Conservation (phyloP, 2,888 invertebrate genomes). For the Tiphia femorata region DNA sequence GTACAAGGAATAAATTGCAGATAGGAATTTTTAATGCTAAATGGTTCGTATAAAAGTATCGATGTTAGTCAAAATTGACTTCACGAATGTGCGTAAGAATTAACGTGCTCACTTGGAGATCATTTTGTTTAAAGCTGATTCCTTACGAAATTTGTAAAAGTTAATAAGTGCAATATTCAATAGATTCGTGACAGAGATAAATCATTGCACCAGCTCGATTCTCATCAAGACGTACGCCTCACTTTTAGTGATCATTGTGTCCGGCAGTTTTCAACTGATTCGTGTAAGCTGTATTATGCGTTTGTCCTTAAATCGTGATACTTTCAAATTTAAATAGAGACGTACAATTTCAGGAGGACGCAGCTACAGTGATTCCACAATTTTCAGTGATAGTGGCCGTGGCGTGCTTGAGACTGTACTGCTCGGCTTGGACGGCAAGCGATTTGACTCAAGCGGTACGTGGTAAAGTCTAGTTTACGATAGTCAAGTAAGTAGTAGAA, state of each 20-base stretch:
- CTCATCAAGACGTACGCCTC: slow-evolving; percentile 9
- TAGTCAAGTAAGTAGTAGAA: too few relatives aligned
- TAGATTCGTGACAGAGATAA: slow-evolving; percentile 11
- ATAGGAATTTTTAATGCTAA: too few relatives aligned
- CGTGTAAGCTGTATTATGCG: slow-evolving; percentile 24
- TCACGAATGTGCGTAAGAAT: too few relatives aligned
- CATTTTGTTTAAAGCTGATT: neutral
- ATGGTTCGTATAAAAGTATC: too few relatives aligned
- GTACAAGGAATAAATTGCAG: too few relatives aligned
- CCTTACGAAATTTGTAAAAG: neutral
- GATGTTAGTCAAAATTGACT: too few relatives aligned
- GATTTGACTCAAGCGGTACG: slow-evolving; percentile 24
- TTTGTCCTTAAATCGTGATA: neutral
- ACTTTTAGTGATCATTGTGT: slow-evolving; percentile 28
- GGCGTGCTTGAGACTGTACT: slow-evolving; percentile 10
- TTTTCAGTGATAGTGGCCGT: slow-evolving; percentile 12
- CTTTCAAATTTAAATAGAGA: too few relatives aligned
- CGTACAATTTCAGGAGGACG: slow-evolving; percentile 19
- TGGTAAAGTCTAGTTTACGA: neutral
- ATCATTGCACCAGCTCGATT: slow-evolving; percentile 8
- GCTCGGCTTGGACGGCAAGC: slow-evolving; percentile 22
- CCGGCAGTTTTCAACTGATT: slow-evolving; percentile 41
- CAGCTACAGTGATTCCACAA: slow-evolving; percentile 14
- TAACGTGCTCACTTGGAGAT: too few relatives aligned
- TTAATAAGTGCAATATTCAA: neutral